phyloP scores from a whole-genome alignment of 2,113 vertebrate species.

The Azemiops feae region DNA sequence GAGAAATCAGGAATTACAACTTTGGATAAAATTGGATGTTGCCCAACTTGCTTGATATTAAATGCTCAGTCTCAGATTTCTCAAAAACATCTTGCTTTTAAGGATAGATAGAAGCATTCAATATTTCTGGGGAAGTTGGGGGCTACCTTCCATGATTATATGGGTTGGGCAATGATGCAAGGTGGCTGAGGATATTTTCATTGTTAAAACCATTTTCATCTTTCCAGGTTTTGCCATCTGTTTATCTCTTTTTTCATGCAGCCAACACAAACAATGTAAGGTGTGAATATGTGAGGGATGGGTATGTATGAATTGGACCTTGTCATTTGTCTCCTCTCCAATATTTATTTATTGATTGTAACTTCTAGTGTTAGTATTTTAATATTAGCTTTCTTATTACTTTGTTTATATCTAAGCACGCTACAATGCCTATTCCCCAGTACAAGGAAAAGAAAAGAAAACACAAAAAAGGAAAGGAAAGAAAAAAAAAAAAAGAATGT shows the following conservation, averaged over 20 bases:
- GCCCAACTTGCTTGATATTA: neutral
- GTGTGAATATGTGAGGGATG: neutral
- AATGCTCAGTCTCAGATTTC: neutral
- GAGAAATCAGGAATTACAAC: neutral
- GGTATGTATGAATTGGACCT: neutral
- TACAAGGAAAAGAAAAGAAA: no score
- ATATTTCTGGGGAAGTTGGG: neutral
- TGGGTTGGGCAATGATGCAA: neutral
- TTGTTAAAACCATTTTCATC: neutral
- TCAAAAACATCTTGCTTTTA: neutral
- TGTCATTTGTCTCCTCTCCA: neutral
- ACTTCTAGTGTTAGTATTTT: neutral
- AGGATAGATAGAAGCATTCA: neutral
- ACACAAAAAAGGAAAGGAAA: accelerated
- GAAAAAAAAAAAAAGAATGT: no score
- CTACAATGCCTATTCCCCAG: neutral
- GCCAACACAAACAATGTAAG: neutral
- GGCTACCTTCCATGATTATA: neutral
- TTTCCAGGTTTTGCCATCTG: neutral
- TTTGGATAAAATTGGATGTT: neutral
- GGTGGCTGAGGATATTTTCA: neutral
- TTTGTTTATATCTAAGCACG: neutral
- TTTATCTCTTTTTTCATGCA: neutral
- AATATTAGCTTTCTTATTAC: neutral
- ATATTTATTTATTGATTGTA: neutral